A percentile compares a stretch with the other conserved stretches of the same genome.
phyloP scores from a whole-genome alignment of 2,113 vertebrate species.

The Paralichthys olivaceus region DNA sequence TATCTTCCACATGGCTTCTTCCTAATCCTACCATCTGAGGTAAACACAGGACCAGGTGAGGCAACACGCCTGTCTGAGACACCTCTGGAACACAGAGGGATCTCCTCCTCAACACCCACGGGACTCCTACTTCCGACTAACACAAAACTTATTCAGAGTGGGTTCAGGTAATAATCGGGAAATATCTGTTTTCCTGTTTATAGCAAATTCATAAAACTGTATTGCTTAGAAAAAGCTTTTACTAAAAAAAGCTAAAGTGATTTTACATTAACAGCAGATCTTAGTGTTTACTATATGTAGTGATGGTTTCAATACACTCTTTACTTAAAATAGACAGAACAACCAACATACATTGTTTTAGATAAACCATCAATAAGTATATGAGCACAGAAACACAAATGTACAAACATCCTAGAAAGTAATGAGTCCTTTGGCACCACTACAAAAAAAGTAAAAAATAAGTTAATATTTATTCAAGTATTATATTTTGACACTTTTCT shows the following conservation, averaged over 20 bases:
- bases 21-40: constrained; percentile 82
- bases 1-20: constrained; percentile 74
- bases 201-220: constrained; percentile 1
- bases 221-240: neutral
- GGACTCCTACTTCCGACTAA: constrained; percentile 19
- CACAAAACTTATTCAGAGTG: constrained; percentile 2
- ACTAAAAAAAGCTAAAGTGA: neutral
- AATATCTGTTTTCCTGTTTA: constrained; percentile 4
- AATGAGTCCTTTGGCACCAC: neutral
- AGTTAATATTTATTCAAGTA: neutral
- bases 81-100: constrained; percentile 62
- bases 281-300: neutral
- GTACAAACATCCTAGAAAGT: neutral
- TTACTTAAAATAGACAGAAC: too few species aligned
- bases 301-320: neutral
- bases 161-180: neutral
- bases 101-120: constrained; percentile 44
- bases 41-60: constrained; percentile 79
- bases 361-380: neutral
- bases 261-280: neutral
- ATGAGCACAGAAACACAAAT: too few species aligned
- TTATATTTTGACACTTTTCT: neutral
- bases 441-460: neutral
- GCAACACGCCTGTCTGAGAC: constrained; percentile 71
- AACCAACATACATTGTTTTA: too few species aligned